A percentile compares a stretch with the other conserved stretches of the same genome.
Evolutionary conservation across 2,888 invertebrate genomes (phyloP).

Genomic region (Hyles lineata): DNA sequence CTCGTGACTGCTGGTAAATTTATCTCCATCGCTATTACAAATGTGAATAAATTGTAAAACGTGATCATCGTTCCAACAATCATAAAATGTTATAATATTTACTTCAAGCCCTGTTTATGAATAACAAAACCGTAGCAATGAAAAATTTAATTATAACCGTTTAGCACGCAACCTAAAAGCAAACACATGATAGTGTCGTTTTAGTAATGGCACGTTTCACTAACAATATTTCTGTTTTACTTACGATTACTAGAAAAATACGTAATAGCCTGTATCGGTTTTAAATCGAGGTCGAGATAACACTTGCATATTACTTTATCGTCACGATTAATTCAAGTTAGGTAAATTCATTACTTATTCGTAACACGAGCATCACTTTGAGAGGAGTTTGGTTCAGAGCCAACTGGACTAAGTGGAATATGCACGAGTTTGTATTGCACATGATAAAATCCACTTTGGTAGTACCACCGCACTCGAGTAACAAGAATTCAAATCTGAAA

Average conservation of each 20-base stretch:
- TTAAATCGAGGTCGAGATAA: conserved; percentile 26
- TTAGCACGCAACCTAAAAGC: not conserved
- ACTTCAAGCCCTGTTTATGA: not conserved
- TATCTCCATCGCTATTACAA: conserved; percentile 24
- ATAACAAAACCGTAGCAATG: conserved; percentile 1
- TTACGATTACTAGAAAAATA: conserved; percentile 13
- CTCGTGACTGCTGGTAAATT: conserved; percentile 10
- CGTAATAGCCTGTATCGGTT: conserved; percentile 26
- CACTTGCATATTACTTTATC: conserved; percentile 33
- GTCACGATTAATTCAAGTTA: conserved; percentile 14
- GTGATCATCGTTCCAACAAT: conserved; percentile 6
- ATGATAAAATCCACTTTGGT: not conserved
- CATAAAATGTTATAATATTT: not conserved
- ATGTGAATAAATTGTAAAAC: conserved; percentile 25
- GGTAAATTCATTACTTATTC: not conserved
- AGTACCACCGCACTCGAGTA: not conserved
- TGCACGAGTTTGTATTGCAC: not conserved
- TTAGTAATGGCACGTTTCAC: conserved; percentile 24
- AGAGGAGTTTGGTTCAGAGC: not conserved
- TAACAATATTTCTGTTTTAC: conserved; percentile 29
- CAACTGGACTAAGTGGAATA: not conserved
- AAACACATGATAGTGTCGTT: not conserved
- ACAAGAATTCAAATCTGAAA: too few relatives aligned
- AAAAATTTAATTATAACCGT: not conserved
- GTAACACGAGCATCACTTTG: not conserved